Percentiles rank a stretch among this genome's conserved stretches.
Conservation (phyloP, 2,888 invertebrate genomes). For the Nephrotoma guestfalica region DNA sequence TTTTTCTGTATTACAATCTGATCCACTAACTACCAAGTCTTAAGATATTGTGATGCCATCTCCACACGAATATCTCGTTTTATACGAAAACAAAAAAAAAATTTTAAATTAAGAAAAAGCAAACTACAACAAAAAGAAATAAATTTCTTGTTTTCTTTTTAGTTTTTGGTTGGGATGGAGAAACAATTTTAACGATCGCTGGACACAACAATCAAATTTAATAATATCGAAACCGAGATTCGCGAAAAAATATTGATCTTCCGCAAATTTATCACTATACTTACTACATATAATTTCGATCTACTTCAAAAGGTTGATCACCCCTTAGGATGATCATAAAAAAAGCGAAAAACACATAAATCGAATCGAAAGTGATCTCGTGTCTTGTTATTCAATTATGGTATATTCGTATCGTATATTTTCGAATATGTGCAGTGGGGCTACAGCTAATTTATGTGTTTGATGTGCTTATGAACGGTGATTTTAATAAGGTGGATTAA, state of each 20-base stretch:
- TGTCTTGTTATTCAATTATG: not conserved
- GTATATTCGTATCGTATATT: not conserved
- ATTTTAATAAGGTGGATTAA: not conserved
- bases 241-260: not conserved
- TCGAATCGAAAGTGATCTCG: not conserved
- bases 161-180: not conserved
- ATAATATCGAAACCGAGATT: not conserved
- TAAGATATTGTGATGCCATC: constrained; percentile 12
- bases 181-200: not conserved
- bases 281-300: no score
- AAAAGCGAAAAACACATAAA: not conserved
- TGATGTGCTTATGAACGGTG: not conserved
- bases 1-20: not conserved
- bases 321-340: not conserved
- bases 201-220: not conserved
- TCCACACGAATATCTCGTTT: constrained; percentile 12
- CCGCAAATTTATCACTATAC: not conserved
- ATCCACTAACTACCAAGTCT: not conserved
- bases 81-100: constrained; percentile 4
- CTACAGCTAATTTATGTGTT: not conserved
- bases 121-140: not conserved
- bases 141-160: not conserved
- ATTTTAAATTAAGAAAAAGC: not conserved
- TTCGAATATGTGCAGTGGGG: not conserved
- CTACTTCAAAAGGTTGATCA: not conserved